These are phyloP conservation scores for Solea senegalensis DNA, from an alignment of 2,113 vertebrate species.

Conservation along the genomic window DNA sequence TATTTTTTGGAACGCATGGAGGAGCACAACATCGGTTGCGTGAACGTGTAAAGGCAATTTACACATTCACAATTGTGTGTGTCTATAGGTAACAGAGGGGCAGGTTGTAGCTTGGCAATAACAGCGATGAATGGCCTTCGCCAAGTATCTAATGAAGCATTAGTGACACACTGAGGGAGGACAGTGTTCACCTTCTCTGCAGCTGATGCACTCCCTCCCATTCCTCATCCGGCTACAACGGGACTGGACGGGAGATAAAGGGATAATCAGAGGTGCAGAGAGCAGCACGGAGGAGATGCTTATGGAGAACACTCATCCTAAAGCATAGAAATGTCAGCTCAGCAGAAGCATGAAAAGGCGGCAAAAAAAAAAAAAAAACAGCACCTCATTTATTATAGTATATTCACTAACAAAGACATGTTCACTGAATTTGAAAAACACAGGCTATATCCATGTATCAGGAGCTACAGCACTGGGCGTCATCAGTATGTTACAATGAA, in stretches of 20 bases:
- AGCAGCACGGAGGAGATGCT: slow-evolving; percentile 18
- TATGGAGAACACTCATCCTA: slow-evolving; percentile 24
- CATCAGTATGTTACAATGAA: slow-evolving; percentile 23
- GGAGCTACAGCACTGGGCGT: slow-evolving; percentile 40
- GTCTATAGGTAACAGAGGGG: slow-evolving; percentile 14
- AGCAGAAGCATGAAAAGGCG: slow-evolving; percentile 40
- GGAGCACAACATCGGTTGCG: not conserved
- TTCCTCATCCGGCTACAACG: slow-evolving; percentile 47
- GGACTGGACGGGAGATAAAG: slow-evolving; percentile 53
- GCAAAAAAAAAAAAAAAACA: slow-evolving; percentile 28
- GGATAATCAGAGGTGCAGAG: slow-evolving; percentile 43
- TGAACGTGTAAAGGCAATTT: not conserved
- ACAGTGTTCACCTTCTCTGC: slow-evolving; percentile 34
- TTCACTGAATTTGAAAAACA: slow-evolving; percentile 58
- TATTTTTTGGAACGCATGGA: not conserved
- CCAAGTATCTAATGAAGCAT: slow-evolving; percentile 70
- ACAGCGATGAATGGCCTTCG: slow-evolving; percentile 63
- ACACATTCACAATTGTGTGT: not conserved
- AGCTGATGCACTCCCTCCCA: slow-evolving; percentile 27
- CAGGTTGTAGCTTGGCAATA: slow-evolving; percentile 59
- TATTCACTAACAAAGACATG: slow-evolving; percentile 20
- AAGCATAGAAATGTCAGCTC: slow-evolving; percentile 47
- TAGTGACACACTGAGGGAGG: slow-evolving; percentile 60
- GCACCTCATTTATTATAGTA: slow-evolving; percentile 60
- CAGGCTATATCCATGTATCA: slow-evolving; percentile 41